Percentiles rank a stretch among this genome's conserved stretches.
phyloP scores from a whole-genome alignment of 2,888 invertebrate species.

The Busseola fusca region DNA sequence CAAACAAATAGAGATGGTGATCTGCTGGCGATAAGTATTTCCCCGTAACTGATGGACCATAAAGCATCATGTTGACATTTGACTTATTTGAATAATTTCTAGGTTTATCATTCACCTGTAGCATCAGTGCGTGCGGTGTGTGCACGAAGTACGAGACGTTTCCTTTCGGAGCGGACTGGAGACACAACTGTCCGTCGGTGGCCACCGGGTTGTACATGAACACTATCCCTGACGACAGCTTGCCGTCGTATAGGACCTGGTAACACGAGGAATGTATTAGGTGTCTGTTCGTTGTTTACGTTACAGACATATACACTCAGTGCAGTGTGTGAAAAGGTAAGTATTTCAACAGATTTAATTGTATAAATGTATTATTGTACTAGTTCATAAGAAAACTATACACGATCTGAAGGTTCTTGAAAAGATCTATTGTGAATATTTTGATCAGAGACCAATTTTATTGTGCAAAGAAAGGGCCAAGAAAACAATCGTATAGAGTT shows the following conservation, averaged over 20 bases:
- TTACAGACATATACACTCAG: slow-evolving; percentile 34
- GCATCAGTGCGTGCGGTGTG: slow-evolving; percentile 99
- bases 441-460: not conserved
- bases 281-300: not conserved
- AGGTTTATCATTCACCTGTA: slow-evolving; percentile 92
- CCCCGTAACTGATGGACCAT: not conserved
- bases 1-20: not conserved
- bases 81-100: not conserved
- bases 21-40: not conserved
- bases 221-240: slow-evolving; percentile 98
- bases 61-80: not conserved
- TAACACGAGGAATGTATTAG: slow-evolving; percentile 8
- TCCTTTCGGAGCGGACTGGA: slow-evolving; percentile 99
- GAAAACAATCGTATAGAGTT: not conserved
- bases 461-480: not conserved
- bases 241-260: slow-evolving; percentile 99
- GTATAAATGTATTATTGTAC: slow-evolving; percentile 2
- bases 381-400: slow-evolving; percentile 15
- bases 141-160: slow-evolving; percentile 99
- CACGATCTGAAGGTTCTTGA: not conserved
- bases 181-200: slow-evolving; percentile 99
- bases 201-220: slow-evolving; percentile 99
- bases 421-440: not conserved
- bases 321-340: slow-evolving; percentile 32
- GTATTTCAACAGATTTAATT: slow-evolving; percentile 1